Evolutionary conservation across 2,797 vertebrate genomes (phyloP).

Genomic region (Sphenopsis melanotis): DNA sequence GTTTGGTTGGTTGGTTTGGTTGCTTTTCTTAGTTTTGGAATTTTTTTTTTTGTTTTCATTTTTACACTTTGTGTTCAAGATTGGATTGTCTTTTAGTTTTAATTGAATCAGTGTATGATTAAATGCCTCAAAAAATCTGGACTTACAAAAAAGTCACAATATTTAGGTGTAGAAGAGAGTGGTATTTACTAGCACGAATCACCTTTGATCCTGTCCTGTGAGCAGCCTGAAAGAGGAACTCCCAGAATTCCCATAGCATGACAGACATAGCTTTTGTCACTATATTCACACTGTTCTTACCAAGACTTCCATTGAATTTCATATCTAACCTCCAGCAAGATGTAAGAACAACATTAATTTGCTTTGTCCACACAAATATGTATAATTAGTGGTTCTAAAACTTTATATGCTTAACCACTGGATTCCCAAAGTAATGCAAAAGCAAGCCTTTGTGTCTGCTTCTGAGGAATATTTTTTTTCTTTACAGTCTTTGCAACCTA

Average conservation of each 20-base stretch:
- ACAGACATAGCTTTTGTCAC: background rate
- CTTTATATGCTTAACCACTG: fast-evolving
- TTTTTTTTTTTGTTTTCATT: background rate
- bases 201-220: background rate
- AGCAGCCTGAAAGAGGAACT: background rate
- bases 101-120: background rate
- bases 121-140: background rate
- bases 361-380: background rate
- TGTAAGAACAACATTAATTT: background rate
- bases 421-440: background rate
- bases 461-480: background rate
- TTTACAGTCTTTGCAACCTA: background rate
- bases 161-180: background rate
- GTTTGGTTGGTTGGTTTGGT: fast-evolving
- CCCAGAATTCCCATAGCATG: background rate
- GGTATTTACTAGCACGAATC: background rate
- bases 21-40: background rate
- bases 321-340: background rate
- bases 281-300: background rate
- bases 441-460: background rate
- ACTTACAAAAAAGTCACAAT: background rate
- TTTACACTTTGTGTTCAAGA: background rate
- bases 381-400: background rate
- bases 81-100: background rate
- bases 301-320: background rate